These are phyloP conservation scores for Ceratosolen solmsi DNA, from an alignment of 1,140 invertebrate species.

Conservation along the genomic window DNA sequence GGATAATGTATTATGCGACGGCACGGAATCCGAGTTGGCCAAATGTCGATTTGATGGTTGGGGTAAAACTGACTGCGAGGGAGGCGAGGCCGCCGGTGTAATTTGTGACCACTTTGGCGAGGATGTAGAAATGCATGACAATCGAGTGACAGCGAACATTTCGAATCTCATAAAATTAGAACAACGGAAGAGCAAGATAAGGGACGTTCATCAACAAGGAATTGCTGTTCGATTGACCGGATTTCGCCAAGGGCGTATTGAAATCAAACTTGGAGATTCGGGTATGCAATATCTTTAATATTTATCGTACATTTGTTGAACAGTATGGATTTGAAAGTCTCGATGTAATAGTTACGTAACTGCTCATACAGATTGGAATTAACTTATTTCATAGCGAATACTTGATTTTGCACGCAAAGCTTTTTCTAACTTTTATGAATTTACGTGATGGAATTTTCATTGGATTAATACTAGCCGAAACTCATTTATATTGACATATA, in stretches of 20 bases:
- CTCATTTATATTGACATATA: no score
- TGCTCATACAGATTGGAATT: no score
- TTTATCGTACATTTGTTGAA: no score
- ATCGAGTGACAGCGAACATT: not conserved
- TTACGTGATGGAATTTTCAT: no score
- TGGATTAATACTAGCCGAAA: no score
- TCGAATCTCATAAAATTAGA: not conserved
- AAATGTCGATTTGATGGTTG: constrained; percentile 88
- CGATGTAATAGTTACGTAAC: no score
- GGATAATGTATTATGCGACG: constrained; percentile 91
- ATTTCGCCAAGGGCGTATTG: constrained; percentile 83
- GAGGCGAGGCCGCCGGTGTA: constrained; percentile 87
- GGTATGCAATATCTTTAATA: constrained; percentile 55
- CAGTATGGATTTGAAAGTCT: no score
- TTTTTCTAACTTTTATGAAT: no score
- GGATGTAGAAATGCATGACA: not conserved
- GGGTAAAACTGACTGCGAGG: constrained; percentile 86
- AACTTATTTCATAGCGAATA: no score
- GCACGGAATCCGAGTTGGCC: constrained; percentile 81
- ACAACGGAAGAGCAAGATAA: constrained; percentile 63
- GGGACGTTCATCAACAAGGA: constrained; percentile 66
- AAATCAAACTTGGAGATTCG: constrained; percentile 75
- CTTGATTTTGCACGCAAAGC: no score
- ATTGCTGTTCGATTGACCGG: constrained; percentile 76
- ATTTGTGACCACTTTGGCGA: constrained; percentile 76